Base-by-base conservation (phyloP, 2,113 vertebrate genomes). In the Sylvia atricapilla region DNA sequence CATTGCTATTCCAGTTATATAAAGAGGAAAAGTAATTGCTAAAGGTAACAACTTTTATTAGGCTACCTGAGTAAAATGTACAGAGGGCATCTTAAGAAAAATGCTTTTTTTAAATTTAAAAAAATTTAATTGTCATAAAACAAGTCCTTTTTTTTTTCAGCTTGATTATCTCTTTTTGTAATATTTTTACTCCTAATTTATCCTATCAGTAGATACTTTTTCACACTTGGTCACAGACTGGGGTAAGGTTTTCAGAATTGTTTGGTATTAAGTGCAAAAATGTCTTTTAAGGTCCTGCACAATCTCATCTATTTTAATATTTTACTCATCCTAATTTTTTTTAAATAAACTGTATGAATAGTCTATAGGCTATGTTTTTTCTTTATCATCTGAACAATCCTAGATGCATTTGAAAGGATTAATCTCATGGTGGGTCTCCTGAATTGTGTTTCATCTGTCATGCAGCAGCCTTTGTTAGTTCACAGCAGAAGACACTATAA, bases 371-470 rank as follows among this genome's bases (percentile, higher is more conserved):
- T n/a, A 41, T 17, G 7, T 58, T 74, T 82, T 94, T 83, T 28
- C n/a, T 76, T 86, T 22, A 59, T 86, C 78, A 73, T 86, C 84
- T 89, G 78, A 93, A 56, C 70, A 84, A 78, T n/a, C 44, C 47
- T 75, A 50, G 62, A 72, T 89, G 55, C 41, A 55, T 93, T 94
- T 95, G 74, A 90, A 96, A 93, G 63, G 76, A 43, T 90, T 59
- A 21, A 30, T 93, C n/a, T 85, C 77, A 30, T 39, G 33, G 76
- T 82, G n/a, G 25, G 59, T 90, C 63, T 92, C 66, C 87, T 95
- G 80, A 95, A 96, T 89, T n/a, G 35, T 72, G 64, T 93, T 96
- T 95, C 46, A 55, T 92, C 80, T 94, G 35, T 94, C 89, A 80
- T 52, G 21, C 80, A 87, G 91, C 63, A 89, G 73, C 56, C 70